Percentiles rank a stretch among this genome's conserved stretches.
These are phyloP conservation scores for Scaptomyza hsui DNA, from an alignment of 1,140 invertebrate genomes.

Conservation along the genomic window DNA sequence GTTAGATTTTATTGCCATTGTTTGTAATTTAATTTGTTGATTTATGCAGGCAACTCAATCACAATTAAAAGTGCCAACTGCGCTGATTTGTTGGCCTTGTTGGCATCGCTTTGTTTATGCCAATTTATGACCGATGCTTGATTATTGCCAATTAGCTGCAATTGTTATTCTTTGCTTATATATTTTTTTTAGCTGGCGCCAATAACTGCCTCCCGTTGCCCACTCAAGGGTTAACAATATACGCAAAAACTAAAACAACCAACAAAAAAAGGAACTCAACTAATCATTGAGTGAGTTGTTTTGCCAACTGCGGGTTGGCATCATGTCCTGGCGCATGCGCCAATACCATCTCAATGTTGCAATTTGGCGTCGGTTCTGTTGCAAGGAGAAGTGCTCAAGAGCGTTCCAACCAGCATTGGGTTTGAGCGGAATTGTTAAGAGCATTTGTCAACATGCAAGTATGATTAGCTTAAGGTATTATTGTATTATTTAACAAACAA, in stretches of 20 bases:
- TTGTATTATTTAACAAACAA: too few species aligned
- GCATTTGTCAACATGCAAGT: background rate
- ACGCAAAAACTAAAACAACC: conserved; percentile 16
- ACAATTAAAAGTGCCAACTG: conserved; percentile 68
- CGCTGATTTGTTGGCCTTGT: conserved; percentile 68
- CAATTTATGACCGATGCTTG: conserved; percentile 70
- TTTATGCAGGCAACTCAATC: conserved; percentile 76
- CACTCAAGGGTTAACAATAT: conserved; percentile 30
- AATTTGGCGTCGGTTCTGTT: background rate
- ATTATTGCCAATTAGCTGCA: conserved; percentile 74
- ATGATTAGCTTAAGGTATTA: background rate
- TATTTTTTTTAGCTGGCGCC: conserved; percentile 3
- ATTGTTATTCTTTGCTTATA: conserved; percentile 42
- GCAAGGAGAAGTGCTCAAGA: conserved; percentile 35
- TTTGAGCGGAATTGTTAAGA: conserved; percentile 19
- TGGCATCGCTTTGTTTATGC: conserved; percentile 55
- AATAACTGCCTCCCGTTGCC: conserved; percentile 1
- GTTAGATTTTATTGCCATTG: conserved; percentile 75
- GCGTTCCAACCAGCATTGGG: background rate
- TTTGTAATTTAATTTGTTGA: conserved; percentile 76
- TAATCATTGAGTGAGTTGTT: conserved; percentile 37
- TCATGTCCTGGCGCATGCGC: conserved; percentile 11
- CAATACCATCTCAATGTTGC: background rate
- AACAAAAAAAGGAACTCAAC: conserved; percentile 4
- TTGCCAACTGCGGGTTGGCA: background rate